Conservation (phyloP, 2,888 invertebrate species). For the Toxonevra muliebris region DNA sequence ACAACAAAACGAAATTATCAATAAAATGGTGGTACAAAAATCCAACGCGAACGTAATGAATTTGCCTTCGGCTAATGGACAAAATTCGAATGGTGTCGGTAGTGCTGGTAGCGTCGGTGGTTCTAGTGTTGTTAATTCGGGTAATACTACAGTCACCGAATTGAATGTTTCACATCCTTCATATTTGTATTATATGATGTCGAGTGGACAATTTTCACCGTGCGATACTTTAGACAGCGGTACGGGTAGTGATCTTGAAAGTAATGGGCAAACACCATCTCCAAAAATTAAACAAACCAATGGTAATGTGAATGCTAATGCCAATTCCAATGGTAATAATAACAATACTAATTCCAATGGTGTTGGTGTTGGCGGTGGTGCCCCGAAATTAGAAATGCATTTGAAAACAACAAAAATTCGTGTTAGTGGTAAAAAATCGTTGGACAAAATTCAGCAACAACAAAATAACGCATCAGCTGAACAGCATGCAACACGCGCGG, state of each 20-base stretch:
- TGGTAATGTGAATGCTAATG: constrained; percentile 14
- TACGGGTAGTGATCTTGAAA: constrained; percentile 83
- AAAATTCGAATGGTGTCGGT: constrained; percentile 15
- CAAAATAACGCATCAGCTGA: constrained; percentile 63
- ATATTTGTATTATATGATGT: constrained; percentile 69
- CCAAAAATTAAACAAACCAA: constrained; percentile 40
- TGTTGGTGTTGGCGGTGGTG: constrained; percentile 28
- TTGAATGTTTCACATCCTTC: constrained; percentile 53
- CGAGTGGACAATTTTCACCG: constrained; percentile 84
- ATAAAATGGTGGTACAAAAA: constrained; percentile 45
- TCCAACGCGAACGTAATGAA: constrained; percentile 13
- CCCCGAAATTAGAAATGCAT: constrained; percentile 64
- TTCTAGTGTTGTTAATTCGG: constrained; percentile 27
- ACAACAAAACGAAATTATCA: constrained; percentile 15
- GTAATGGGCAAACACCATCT: constrained; percentile 36
- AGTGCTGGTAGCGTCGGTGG: background rate
- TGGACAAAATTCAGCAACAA: constrained; percentile 56
- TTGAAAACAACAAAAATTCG: constrained; percentile 57
- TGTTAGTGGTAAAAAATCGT: constrained; percentile 40
- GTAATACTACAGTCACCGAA: constrained; percentile 49
- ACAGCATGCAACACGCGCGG: constrained; percentile 63
- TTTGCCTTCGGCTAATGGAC: constrained; percentile 1
- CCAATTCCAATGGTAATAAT: background rate
- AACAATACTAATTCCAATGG: constrained; percentile 41
- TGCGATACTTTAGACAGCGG: constrained; percentile 84